A percentile compares a stretch with the other conserved stretches of the same genome.
phyloP scores from a whole-genome alignment of 92 coral and sea anemone genomes.

The Siderastrea siderea region DNA sequence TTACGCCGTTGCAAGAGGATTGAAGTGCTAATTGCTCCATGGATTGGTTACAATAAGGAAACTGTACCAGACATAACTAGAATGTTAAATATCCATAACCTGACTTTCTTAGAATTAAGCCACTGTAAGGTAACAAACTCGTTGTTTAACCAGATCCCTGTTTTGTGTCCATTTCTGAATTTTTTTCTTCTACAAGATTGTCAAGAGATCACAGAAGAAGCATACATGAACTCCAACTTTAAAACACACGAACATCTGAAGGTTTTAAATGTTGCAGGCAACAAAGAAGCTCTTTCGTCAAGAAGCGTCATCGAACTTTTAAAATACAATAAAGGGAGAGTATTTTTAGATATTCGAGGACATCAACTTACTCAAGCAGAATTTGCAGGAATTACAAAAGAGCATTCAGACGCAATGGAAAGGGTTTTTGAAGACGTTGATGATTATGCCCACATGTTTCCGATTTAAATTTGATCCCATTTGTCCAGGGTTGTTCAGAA shows the following conservation, averaged over 20 bases:
- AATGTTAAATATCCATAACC: constrained; percentile 22
- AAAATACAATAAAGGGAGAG: background rate
- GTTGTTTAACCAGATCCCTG: constrained; percentile 6
- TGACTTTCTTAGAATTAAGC: constrained; percentile 27
- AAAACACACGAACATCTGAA: constrained; percentile 28
- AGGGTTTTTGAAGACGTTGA: background rate
- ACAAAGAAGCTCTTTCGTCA: constrained; percentile 10
- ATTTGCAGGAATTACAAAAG: background rate
- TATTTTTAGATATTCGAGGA: background rate
- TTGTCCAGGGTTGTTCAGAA: background rate
- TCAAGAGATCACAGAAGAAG: constrained; percentile 23
- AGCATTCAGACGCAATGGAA: background rate
- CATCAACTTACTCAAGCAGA: background rate
- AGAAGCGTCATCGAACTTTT: background rate
- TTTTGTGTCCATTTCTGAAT: background rate
- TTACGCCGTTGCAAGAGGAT: constrained; percentile 43
- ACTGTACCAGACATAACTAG: constrained; percentile 26
- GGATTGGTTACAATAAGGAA: constrained; percentile 53
- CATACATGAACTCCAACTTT: constrained; percentile 21
- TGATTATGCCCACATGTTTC: background rate
- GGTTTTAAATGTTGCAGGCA: constrained; percentile 16
- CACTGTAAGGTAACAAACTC: constrained; percentile 32
- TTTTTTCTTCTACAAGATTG: constrained; percentile 42
- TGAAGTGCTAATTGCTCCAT: constrained; percentile 28
- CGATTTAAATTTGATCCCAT: background rate